Conservation (phyloP, 2,888 invertebrate genomes). For the Lepidocyrtinus sp. region DNA sequence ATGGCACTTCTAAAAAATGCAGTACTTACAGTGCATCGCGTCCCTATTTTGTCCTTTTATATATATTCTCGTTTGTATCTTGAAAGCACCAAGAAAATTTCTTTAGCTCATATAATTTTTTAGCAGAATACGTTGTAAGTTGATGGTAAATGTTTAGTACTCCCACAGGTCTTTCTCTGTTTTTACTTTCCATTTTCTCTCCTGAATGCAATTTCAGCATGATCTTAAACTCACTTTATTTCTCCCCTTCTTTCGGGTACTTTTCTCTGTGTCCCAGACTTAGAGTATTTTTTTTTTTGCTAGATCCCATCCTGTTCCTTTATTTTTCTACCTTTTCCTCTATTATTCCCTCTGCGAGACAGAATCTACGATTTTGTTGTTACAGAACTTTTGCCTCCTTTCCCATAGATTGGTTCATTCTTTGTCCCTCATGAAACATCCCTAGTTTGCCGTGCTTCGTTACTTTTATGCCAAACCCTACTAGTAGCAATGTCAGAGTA, state of each 20-base stretch:
- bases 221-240: slow-evolving; percentile 60
- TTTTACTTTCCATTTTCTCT: slow-evolving; percentile 34
- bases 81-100: no score
- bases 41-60: no score
- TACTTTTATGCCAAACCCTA: slow-evolving; percentile 5
- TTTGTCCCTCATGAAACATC: slow-evolving; percentile 51
- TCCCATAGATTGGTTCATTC: slow-evolving; percentile 53
- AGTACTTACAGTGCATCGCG: no score
- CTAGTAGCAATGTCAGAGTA: neutral
- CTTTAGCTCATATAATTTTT: no score
- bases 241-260: slow-evolving; percentile 40
- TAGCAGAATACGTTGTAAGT: slow-evolving; percentile 27
- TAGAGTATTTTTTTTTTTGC: slow-evolving; percentile 18
- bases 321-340: slow-evolving; percentile 23
- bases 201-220: slow-evolving; percentile 45
- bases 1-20: no score
- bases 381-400: slow-evolving; percentile 53
- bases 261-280: neutral
- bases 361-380: slow-evolving; percentile 26
- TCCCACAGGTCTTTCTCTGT: slow-evolving; percentile 60
- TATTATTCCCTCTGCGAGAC: slow-evolving; percentile 25
- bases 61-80: no score
- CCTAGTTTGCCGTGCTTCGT: slow-evolving; percentile 36
- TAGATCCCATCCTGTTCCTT: slow-evolving; percentile 10
- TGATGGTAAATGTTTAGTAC: slow-evolving; percentile 60